phyloP scores from a whole-genome alignment of 2,797 vertebrate species.

The Emys orbicularis region DNA sequence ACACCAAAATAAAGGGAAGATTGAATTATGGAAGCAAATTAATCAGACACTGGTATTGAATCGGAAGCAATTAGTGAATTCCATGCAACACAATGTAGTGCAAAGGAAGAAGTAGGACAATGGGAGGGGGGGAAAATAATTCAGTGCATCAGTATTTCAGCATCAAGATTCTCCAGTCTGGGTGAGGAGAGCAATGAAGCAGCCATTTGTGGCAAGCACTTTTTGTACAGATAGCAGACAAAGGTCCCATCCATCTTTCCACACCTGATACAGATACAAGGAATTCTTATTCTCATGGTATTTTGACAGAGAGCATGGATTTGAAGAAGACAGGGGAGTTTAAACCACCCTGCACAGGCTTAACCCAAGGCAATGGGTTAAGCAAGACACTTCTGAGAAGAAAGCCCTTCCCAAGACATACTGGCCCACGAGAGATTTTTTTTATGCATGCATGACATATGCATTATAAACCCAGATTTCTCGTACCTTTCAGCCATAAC shows the following conservation, averaged over 20 bases:
- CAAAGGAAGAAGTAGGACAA: no score
- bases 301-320: not conserved
- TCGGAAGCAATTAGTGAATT: not conserved
- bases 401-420: not conserved
- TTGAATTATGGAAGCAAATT: not conserved
- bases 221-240: not conserved
- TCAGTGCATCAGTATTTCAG: no score
- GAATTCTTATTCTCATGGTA: not conserved
- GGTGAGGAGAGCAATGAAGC: no score
- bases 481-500: not conserved
- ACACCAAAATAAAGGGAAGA: not conserved
- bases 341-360: not conserved
- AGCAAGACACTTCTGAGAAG: not conserved
- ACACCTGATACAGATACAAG: not conserved
- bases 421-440: not conserved
- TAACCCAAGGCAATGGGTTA: not conserved
- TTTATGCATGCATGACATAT: not conserved
- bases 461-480: not conserved
- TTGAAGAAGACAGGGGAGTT: not conserved
- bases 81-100: not conserved
- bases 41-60: not conserved
- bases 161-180: no score
- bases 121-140: no score
- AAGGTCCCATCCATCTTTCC: not conserved
- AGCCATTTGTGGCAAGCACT: not conserved